Percentiles rank a stretch among this genome's conserved stretches.
These are phyloP conservation scores for Hecatera dysodea DNA, from an alignment of 2,888 invertebrate species.

Conservation along the genomic window DNA sequence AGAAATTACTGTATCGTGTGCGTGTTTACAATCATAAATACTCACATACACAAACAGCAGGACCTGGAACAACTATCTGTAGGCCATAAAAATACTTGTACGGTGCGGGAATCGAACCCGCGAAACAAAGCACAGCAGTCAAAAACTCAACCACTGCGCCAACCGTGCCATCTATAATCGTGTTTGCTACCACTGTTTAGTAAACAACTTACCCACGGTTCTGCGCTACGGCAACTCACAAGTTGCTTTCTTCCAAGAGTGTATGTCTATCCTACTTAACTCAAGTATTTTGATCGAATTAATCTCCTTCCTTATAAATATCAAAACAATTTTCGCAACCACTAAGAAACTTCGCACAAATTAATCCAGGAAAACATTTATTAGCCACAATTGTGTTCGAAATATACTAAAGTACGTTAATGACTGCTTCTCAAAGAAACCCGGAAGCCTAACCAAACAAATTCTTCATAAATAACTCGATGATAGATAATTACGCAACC, in stretches of 20 bases:
- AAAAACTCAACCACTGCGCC: too few relatives aligned
- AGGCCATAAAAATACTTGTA: too few relatives aligned
- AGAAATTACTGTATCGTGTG: too few relatives aligned
- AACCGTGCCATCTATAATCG: too few relatives aligned
- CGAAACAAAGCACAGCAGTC: too few relatives aligned
- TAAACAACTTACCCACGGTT: constrained; percentile 1
- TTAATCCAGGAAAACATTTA: constrained; percentile 38
- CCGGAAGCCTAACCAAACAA: constrained; percentile 48
- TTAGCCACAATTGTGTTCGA: constrained; percentile 1
- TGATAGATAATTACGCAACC: constrained; percentile 53
- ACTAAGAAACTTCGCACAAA: not conserved
- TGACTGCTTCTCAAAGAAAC: constrained; percentile 15
- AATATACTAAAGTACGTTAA: constrained; percentile 8
- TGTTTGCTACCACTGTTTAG: not conserved
- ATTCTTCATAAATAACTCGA: constrained; percentile 56
- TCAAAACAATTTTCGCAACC: constrained; percentile 3
- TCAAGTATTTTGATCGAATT: constrained; percentile 4
- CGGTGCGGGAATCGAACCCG: too few relatives aligned
- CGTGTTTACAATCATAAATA: too few relatives aligned
- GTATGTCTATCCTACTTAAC: not conserved
- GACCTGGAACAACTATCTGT: too few relatives aligned
- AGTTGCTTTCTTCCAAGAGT: constrained; percentile 16
- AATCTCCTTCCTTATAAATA: constrained; percentile 6
- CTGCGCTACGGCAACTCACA: constrained; percentile 1
- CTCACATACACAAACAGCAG: too few relatives aligned